Conservation (phyloP, 2,797 vertebrate genomes). For the Eutrigla gurnardus region DNA sequence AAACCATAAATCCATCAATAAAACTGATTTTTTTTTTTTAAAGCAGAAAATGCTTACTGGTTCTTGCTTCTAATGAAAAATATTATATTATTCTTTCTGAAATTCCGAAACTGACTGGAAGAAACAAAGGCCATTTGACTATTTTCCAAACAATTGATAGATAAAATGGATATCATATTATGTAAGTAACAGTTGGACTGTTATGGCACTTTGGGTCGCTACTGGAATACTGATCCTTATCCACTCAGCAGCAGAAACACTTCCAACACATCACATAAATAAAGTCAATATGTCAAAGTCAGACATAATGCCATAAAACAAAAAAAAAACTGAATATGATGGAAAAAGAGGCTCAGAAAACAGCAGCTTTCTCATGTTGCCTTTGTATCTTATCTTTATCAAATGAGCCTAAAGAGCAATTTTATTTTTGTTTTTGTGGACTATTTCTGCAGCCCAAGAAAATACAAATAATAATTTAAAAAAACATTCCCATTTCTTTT, state of each 20-base stretch:
- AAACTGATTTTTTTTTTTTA: too few relatives aligned
- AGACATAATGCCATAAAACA: not conserved
- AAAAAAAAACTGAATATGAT: not conserved
- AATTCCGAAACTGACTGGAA: too few relatives aligned
- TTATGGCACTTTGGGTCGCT: not conserved
- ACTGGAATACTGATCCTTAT: constrained; percentile 1
- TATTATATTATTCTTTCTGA: too few relatives aligned
- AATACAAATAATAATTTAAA: not conserved
- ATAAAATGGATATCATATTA: too few relatives aligned
- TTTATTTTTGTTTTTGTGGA: not conserved
- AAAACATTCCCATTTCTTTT: too few relatives aligned
- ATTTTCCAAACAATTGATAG: too few relatives aligned
- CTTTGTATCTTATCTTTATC: not conserved
- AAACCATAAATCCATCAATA: not conserved
- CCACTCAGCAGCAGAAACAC: constrained; percentile 9
- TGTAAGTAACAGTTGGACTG: not conserved
- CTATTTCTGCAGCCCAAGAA: not conserved
- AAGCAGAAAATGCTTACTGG: too few relatives aligned
- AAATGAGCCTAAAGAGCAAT: not conserved
- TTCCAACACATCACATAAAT: not conserved
- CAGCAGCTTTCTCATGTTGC: not conserved
- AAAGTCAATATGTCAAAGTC: not conserved
- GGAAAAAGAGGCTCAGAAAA: not conserved
- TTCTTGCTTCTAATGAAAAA: not conserved
- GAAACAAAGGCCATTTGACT: too few relatives aligned